A percentile compares a stretch with the other conserved stretches of the same genome.
These are phyloP conservation scores for roundworm (Caenorhabditis elegans) DNA, from an alignment of 1,140 invertebrate genomes.

Conservation along the genomic window DNA sequence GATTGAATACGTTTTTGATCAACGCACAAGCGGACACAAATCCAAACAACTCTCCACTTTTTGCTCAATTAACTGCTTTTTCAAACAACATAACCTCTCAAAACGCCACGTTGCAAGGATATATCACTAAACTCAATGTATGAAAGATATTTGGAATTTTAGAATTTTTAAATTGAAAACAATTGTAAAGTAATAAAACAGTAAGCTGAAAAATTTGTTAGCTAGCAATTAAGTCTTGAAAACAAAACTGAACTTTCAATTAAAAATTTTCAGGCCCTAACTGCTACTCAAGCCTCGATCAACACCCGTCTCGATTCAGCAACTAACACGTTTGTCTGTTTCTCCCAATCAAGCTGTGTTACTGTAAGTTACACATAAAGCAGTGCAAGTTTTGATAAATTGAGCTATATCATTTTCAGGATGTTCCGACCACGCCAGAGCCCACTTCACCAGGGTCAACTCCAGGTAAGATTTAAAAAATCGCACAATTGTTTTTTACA, in stretches of 20 bases:
- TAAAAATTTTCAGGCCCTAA: neutral
- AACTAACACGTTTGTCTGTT: neutral
- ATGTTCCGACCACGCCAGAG: neutral
- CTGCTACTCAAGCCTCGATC: neutral
- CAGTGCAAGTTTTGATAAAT: neutral
- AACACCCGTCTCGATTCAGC: neutral
- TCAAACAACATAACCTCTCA: neutral
- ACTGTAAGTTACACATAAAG: neutral
- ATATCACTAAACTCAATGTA: neutral
- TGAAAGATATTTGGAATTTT: neutral
- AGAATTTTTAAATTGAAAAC: neutral
- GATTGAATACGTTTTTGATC: neutral
- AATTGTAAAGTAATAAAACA: no score
- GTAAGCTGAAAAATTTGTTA: no score
- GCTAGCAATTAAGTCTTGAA: no score
- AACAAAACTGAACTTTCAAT: no score
- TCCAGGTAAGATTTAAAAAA: neutral
- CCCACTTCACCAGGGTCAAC: neutral
- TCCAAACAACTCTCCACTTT: neutral
- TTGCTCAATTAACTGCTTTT: neutral
- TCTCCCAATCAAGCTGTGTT: slow-evolving; percentile 1
- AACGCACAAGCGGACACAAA: neutral
- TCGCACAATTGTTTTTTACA: no score
- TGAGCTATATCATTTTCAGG: neutral
- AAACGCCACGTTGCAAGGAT: neutral